Evolutionary conservation across 2,113 vertebrate species (phyloP), one percentile per base, ranked within the genome.

Genomic region (Rynchops niger): DNA sequence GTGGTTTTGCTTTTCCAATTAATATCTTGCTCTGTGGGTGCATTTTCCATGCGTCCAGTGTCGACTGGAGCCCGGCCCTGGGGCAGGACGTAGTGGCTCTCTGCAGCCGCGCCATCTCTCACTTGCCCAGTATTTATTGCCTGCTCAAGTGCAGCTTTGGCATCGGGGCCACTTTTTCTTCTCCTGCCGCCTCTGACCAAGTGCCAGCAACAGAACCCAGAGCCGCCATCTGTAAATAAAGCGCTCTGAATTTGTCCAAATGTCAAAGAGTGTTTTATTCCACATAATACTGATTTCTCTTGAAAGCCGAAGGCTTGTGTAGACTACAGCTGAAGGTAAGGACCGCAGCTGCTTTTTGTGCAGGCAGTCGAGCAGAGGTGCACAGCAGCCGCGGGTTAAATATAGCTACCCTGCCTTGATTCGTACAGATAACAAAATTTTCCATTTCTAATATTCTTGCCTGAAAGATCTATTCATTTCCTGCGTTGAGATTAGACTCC

Each of bases 301-400:
- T 62, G 34, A 74, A 89, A 50, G 43, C 38, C 63, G 65, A 42
- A 62, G 61, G n/a, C 34, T 40, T 70, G 42, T 45, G 52, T 47
- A 52, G 81, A 49, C 73, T 92, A 13, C 65, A 71, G 88, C 74
- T 71, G 23, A 88, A 88, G 53, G 82, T 63, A 73, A 67, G 76
- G 63, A 65, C 70, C 85, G 42, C 49, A 53, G 79, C 87, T 87
- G 79, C 59, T 83, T 85, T 61, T 53, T 58, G 59, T 78, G 50
- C 70, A 71, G 70, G 59, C 63, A 47, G 71, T 70, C 2, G 8
- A 85, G 92, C 90, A 86, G 82, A 83, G 82, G 62, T 80, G 45
- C 85, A 58, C 59, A 72, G 93, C 74, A 80, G 79, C 79, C 70
- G 59, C 71, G 82, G 66, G 82, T 86, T 95, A 94, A 95, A 81